Conservation (phyloP, 1,140 invertebrate species). For the Ceratitis capitata region DNA sequence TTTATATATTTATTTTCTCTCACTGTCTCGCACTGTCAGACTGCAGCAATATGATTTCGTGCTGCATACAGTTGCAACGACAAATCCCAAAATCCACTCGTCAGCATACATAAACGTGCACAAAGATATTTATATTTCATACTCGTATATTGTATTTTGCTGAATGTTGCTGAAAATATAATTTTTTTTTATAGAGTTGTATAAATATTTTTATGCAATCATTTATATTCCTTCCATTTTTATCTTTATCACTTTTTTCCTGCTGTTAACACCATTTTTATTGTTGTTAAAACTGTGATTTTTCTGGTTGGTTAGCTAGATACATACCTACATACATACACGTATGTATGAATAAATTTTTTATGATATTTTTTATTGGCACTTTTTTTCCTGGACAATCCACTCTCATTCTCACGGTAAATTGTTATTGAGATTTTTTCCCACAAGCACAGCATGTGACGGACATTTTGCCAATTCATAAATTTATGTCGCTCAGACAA, state of each 20-base stretch:
- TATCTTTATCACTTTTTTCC: not conserved
- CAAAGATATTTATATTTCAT: not conserved
- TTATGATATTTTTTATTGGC: not conserved
- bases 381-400: too few relatives aligned
- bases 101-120: not conserved
- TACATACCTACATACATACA: too few relatives aligned
- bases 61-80: not conserved
- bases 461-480: not conserved
- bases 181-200: not conserved
- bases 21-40: not conserved
- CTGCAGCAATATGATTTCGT: not conserved
- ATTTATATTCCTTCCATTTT: not conserved
- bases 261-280: too few relatives aligned
- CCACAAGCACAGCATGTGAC: not conserved
- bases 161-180: not conserved
- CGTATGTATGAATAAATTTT: too few relatives aligned
- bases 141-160: not conserved
- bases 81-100: not conserved
- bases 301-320: too few relatives aligned
- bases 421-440: not conserved
- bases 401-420: too few relatives aligned
- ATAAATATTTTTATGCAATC: not conserved
- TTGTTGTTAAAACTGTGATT: too few relatives aligned
- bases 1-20: not conserved
- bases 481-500: not conserved